Percentiles rank a stretch among this genome's conserved stretches.
Evolutionary conservation across 2,113 vertebrate genomes (phyloP).

Genomic region (Ceyx melanurus): DNA sequence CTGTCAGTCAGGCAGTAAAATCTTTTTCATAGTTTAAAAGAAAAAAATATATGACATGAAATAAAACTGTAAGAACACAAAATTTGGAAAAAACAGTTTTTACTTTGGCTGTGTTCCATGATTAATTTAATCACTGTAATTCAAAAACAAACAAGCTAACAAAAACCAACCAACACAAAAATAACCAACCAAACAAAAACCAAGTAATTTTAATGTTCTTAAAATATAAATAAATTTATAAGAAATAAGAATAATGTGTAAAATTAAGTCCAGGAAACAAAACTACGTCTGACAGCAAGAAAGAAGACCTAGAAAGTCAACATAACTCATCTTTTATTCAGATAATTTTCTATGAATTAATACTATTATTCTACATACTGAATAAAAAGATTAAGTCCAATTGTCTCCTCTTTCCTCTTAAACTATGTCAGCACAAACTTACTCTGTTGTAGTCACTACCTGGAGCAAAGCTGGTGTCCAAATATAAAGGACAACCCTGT

Average conservation of each 20-base stretch:
- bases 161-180: neutral
- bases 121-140: neutral
- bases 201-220: neutral
- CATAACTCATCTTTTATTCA: neutral
- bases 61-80: neutral
- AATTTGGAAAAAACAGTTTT: neutral
- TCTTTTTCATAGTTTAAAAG: neutral
- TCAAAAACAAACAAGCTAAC: neutral
- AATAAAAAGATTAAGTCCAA: neutral
- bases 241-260: neutral
- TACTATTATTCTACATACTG: neutral
- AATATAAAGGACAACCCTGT: neutral
- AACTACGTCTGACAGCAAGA: neutral
- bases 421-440: neutral
- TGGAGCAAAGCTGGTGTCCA: neutral
- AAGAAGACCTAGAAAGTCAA: neutral
- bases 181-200: too few species aligned
- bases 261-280: neutral
- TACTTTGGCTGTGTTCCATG: neutral
- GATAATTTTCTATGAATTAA: neutral
- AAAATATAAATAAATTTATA: neutral
- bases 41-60: neutral
- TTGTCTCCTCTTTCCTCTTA: neutral
- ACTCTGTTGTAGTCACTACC: neutral
- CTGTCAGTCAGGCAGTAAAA: neutral